A percentile compares a stretch with the other conserved stretches of the same genome.
Conservation (phyloP, 2,888 invertebrate species). For the Noctua pronuba region DNA sequence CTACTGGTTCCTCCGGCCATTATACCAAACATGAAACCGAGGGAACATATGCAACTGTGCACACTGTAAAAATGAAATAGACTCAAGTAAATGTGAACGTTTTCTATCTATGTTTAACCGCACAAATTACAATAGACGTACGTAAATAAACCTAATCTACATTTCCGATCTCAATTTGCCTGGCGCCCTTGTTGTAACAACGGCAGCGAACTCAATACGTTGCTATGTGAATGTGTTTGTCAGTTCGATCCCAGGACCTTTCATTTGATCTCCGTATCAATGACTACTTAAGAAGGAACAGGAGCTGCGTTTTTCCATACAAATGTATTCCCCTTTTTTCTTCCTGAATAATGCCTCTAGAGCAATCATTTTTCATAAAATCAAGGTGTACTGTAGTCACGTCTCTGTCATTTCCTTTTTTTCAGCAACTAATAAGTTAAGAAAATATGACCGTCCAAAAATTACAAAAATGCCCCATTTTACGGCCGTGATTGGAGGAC, state of each 20-base stretch:
- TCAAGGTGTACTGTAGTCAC: too few relatives aligned
- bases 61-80: background rate
- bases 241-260: conserved; percentile 42
- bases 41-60: background rate
- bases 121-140: conserved; percentile 3
- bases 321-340: too few relatives aligned
- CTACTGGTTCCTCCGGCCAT: too few relatives aligned
- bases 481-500: too few relatives aligned
- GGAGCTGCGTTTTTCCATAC: too few relatives aligned
- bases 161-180: conserved; percentile 29
- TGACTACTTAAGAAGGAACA: background rate
- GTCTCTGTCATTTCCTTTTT: too few relatives aligned
- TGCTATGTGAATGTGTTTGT: conserved; percentile 36
- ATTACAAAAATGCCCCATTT: too few relatives aligned
- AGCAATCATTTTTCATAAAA: too few relatives aligned
- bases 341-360: too few relatives aligned
- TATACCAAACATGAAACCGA: background rate
- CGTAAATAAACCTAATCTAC: conserved; percentile 24
- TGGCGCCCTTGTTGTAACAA: conserved; percentile 5
- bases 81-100: background rate
- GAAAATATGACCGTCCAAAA: too few relatives aligned
- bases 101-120: conserved; percentile 8
- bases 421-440: too few relatives aligned
- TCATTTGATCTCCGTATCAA: conserved; percentile 46
- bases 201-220: background rate